phyloP scores from a whole-genome alignment of 2,797 vertebrate species.

The Onychomys leucogaster region DNA sequence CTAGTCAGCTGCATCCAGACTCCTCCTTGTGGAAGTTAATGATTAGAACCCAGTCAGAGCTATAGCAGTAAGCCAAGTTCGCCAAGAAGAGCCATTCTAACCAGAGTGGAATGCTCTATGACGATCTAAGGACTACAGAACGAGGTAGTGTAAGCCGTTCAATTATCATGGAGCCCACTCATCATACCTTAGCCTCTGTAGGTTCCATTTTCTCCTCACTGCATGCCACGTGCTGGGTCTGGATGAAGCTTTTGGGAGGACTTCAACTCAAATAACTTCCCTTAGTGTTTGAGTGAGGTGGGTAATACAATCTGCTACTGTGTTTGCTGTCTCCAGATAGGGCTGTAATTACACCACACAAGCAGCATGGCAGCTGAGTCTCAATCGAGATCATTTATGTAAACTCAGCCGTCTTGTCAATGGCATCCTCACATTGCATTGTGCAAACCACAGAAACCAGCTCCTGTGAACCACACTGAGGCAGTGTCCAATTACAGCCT shows the following conservation, averaged over 20 bases:
- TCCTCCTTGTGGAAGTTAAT: conserved; percentile 63
- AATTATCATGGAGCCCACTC: conserved; percentile 19
- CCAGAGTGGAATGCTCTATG: conserved; percentile 39
- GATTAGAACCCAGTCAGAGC: conserved; percentile 59
- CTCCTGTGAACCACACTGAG: conserved; percentile 91
- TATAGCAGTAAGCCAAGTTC: conserved; percentile 71
- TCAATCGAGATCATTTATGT: conserved; percentile 91
- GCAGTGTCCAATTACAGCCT: conserved; percentile 87
- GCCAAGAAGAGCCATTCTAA: conserved; percentile 45
- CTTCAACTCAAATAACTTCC: conserved; percentile 89
- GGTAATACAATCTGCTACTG: conserved; percentile 93
- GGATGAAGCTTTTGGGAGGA: conserved; percentile 81
- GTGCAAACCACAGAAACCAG: conserved; percentile 92
- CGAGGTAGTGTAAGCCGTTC: not conserved
- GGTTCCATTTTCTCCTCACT: conserved; percentile 74
- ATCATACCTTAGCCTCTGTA: conserved; percentile 13
- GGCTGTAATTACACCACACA: conserved; percentile 94
- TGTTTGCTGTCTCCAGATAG: conserved; percentile 92
- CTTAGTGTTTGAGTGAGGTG: conserved; percentile 87
- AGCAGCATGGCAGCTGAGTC: conserved; percentile 91
- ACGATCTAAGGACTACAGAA: not conserved
- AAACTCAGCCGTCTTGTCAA: conserved; percentile 93
- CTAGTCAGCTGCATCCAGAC: not conserved
- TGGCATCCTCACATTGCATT: conserved; percentile 89
- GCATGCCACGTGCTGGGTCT: conserved; percentile 71